These are phyloP conservation scores for Gadus macrocephalus DNA, from an alignment of 2,113 vertebrate genomes.

Conservation along the genomic window DNA sequence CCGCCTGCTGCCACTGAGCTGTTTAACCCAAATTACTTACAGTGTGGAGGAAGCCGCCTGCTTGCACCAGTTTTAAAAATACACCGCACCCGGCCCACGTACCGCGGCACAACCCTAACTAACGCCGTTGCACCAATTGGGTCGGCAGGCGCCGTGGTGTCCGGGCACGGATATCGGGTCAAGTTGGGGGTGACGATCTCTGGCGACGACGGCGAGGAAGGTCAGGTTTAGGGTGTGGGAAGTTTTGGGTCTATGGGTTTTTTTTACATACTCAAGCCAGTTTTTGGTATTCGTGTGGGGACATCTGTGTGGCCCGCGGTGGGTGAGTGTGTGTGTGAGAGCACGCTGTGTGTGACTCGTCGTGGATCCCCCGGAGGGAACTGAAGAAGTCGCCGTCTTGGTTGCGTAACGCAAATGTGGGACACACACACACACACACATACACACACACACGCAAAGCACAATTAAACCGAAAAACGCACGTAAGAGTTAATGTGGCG, in stretches of 20 bases:
- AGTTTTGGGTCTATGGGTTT: no score
- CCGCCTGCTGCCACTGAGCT: slow-evolving; percentile 22
- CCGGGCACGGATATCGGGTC: no score
- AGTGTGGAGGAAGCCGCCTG: slow-evolving; percentile 44
- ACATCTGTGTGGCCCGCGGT: no score
- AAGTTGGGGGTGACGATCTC: no score
- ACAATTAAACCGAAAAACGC: slow-evolving; percentile 23
- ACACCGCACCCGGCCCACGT: not conserved
- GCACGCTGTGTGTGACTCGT: no score
- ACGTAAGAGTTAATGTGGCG: slow-evolving; percentile 57
- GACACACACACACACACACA: slow-evolving; percentile 22
- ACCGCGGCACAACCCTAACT: not conserved
- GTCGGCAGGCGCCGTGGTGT: no score
- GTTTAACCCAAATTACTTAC: slow-evolving; percentile 52
- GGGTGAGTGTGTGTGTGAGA: no score
- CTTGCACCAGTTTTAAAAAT: slow-evolving; percentile 49
- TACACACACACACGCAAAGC: not conserved
- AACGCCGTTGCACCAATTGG: not conserved
- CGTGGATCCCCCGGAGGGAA: no score
- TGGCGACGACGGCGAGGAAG: not conserved
- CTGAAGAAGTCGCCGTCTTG: no score
- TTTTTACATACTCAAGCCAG: no score
- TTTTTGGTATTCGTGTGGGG: no score
- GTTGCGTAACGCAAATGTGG: slow-evolving; percentile 26
- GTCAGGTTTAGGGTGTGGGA: not conserved